phyloP scores from a whole-genome alignment of 2,113 vertebrate genomes.

The Rousettus leschenaultii region DNA sequence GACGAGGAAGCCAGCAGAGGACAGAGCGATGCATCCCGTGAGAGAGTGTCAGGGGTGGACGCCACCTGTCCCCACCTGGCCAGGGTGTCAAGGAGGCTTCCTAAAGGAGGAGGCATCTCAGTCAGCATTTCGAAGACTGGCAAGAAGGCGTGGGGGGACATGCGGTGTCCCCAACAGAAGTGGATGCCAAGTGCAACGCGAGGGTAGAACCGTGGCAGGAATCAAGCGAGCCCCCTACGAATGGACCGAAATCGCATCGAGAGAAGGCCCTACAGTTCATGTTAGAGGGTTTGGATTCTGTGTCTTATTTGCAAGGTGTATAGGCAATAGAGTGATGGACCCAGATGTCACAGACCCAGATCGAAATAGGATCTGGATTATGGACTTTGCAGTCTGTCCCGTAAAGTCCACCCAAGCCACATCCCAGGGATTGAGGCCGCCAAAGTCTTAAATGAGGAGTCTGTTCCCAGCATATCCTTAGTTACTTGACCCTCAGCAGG shows the following conservation, averaged over 20 bases:
- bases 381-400: background rate
- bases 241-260: no score
- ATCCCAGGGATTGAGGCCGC: background rate
- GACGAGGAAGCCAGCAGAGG: background rate
- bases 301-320: background rate
- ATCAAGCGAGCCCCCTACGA: background rate
- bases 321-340: background rate
- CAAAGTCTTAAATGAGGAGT: background rate
- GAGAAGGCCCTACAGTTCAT: background rate
- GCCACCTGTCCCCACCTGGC: background rate
- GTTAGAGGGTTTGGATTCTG: no score
- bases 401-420: background rate
- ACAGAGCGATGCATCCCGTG: rapidly evolving
- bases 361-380: no score
- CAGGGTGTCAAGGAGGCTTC: background rate
- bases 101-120: background rate
- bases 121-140: background rate
- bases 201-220: no score
- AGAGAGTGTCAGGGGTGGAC: background rate
- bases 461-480: rapidly evolving
- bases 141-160: background rate
- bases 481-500: background rate
- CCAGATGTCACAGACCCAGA: background rate
- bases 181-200: background rate
- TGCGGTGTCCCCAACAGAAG: background rate